Percentiles rank a stretch among this genome's conserved stretches.
These are phyloP conservation scores for Scolopax mira DNA, from an alignment of 2,113 vertebrate genomes.

Conservation along the genomic window DNA sequence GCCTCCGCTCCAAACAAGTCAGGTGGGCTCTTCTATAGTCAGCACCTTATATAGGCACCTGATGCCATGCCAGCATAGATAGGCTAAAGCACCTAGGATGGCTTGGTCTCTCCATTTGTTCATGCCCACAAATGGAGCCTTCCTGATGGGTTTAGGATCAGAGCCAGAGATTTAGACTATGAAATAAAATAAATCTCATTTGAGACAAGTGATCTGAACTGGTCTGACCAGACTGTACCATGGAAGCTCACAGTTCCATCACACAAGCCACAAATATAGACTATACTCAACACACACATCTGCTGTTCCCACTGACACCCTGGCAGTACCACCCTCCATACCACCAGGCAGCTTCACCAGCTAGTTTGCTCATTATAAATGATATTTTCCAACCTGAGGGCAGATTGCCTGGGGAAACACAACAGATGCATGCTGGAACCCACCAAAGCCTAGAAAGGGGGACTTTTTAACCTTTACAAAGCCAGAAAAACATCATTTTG, in stretches of 20 bases:
- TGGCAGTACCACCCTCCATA: neutral
- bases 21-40: neutral
- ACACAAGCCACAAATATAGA: neutral
- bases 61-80: accelerated
- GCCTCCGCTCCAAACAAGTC: neutral
- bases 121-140: neutral
- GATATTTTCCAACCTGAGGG: too few species aligned
- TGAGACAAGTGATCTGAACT: neutral
- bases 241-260: accelerated
- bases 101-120: neutral
- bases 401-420: too few species aligned
- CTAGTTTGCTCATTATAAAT: neutral
- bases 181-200: neutral
- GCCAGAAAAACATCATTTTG: neutral
- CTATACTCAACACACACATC: neutral
- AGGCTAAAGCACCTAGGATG: neutral
- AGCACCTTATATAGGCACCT: neutral
- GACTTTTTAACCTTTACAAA: neutral
- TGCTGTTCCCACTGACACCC: neutral
- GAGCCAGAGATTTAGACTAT: neutral
- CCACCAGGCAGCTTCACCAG: neutral
- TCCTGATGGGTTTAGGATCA: neutral
- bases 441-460: neutral
- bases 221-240: neutral
- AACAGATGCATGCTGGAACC: neutral